Evolutionary conservation across 2,888 invertebrate species (phyloP), one percentile per base, ranked within the genome.

Genomic region (Gryllus longicercus): DNA sequence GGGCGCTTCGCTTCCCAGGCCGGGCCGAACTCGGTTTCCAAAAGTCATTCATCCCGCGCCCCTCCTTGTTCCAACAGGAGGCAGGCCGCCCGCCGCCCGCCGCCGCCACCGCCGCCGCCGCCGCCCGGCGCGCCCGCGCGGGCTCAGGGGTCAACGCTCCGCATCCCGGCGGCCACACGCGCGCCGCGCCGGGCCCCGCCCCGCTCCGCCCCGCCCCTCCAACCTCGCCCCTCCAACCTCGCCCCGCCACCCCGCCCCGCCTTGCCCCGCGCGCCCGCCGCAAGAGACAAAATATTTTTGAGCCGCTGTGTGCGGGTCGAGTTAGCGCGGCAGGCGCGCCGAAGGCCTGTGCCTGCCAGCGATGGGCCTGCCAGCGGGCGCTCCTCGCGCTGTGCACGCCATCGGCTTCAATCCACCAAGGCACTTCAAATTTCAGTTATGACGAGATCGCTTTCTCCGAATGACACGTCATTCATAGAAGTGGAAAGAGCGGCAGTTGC

Each of bases 261-360:
- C 0, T 14, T 10, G n/a, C 63, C 16, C n/a, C 14, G 38, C n/a
- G 63, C 63, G 63, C 63, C 14, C 16, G 63, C 0, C n/a, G 63
- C 63, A n/a, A n/a, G 63, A 63, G 63, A 63, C 63, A 63, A 63
- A 63, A 63, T 63, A 63, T 63, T 63, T 63, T 63, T n/a, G 14
- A n/a, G n/a, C 16, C 14, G 16, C 63, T 63, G 63, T 63, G n/a
- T 63, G 63, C 63, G n/a, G n/a, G 14, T 14, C n/a, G 63, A 63
- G 63, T 63, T 63, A 63, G 63, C 63, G n/a, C 63, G 63, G 16
- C 63, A 4, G 63, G 14, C 63, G 11, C 63, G 14, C 63, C 63
- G 63, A 63, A 63, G 63, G n/a, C 63, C 63, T 0, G 25, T 4
- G 25, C 2, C 4, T 2, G 25, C 38, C 0, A 5, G 5, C 38